Evolutionary conservation across 2,113 vertebrate species (phyloP), one percentile per base, ranked within the genome.

Genomic region (Microcebus lehilahytsara): DNA sequence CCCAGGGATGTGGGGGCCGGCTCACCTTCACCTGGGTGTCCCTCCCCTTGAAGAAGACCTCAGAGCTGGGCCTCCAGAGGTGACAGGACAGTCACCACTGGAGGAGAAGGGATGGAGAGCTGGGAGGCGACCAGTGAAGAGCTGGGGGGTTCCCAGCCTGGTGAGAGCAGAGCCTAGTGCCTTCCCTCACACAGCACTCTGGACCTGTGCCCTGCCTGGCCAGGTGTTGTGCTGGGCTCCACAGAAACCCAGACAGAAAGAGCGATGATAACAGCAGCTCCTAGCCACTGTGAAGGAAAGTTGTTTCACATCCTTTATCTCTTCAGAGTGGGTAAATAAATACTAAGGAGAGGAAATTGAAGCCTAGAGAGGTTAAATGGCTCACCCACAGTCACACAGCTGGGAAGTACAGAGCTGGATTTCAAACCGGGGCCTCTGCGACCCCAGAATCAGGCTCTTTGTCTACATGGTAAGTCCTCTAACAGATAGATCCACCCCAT

Each of bases 1-100:
- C 94, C 27, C 5, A 0, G 1, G 25, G 22, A 16, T 7, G 0
- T 1, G 25, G 10, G 8, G 30, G 30, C 0, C 0, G 30, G 30
- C 53, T 34, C 13, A 7, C 30, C 84, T 64, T 51, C 56, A 4
- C 53, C 75, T 51, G 42, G 30, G 51, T 2, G 11, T 2, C 16
- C 66, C 46, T 96, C 11, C 5, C 85, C 51, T 75, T 49, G 32
- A 85, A 53, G 37, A 60, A 81, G 40, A 40, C 12, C 27, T 66
- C 78, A 25, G 34, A 83, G 42, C 30, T 14, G 2, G 77, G 20
- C 42, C 37, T 87, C n/a, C 23, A 64, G 22, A 42, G n/a, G 23
- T 64, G 37, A 27, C 11, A 4, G 64, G 72, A 72, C 32, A 16
- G 1, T 30, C 58, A 42, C 86, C 62, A 5, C 2, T n/a, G 12